Base-by-base conservation (phyloP, 1,140 invertebrate species). In the Grapholita molesta region DNA sequence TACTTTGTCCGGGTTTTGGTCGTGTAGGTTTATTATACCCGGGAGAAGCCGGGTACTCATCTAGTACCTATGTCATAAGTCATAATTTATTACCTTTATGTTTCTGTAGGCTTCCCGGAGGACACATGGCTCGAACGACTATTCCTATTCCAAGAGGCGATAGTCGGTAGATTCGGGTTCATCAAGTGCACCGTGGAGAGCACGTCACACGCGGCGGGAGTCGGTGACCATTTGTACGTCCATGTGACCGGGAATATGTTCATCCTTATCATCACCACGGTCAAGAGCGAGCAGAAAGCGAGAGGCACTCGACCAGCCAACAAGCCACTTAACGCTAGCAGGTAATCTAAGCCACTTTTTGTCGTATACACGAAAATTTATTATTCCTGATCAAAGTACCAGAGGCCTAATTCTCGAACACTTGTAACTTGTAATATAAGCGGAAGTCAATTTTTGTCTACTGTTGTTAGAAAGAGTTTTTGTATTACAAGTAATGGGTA, bases 191-290 rank as follows among this genome's bases (percentile, higher is more conserved):
- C 95, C 12, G 90, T 95, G 5, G 95, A 95, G 83, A 94, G 90
- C 72, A 92, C 92, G 2, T 91, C 92, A 0, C 89, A 92, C 77
- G 87, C 85, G 12, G 82, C 83, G 3, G 85, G 88, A 11, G 88
- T 91, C 0, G 92, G 93, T 32, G 92, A 94, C 76, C 92, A 93
- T 75, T 87, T 93, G 69, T 99, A 97, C 83, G 96, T 99, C 30
- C 98, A 99, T 88, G 94, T 97, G 61, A 97, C 97, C 30, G 99
- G 98, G 0, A 98, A 98, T 82, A 97, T 98, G 93, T 99, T 99
- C 90, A 95, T 98, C 70, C 94, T 99, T 64, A 96, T 99, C 78
- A 95, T 95, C 1, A 93, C 92, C 55, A 86, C 90, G 0, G 80
- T 88, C 35, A 89, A 92, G 25, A 71, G 80, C 0, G 88, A 91